Percentiles rank a stretch among this genome's conserved stretches.
phyloP scores from a whole-genome alignment of 2,113 vertebrate species.

The Clarias batrachus region DNA sequence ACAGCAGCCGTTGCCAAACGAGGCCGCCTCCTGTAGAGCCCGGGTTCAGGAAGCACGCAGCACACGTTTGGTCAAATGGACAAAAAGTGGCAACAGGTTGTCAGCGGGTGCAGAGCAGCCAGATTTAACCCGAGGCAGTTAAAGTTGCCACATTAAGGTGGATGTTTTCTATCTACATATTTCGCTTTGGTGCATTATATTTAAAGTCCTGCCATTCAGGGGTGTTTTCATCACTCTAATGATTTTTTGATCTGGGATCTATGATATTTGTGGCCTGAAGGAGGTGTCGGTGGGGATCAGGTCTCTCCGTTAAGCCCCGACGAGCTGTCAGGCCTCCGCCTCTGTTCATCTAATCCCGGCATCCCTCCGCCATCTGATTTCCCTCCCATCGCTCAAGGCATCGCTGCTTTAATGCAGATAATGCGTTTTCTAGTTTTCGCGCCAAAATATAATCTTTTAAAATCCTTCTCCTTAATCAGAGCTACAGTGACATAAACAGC shows the following conservation, averaged over 20 bases:
- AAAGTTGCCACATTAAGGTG: background rate
- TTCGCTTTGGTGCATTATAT: background rate
- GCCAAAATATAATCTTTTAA: slow-evolving; percentile 62
- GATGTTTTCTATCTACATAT: background rate
- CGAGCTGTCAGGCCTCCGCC: slow-evolving; percentile 64
- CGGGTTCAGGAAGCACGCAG: slow-evolving; percentile 17
- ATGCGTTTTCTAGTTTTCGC: slow-evolving; percentile 59
- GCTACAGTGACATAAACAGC: slow-evolving; percentile 53
- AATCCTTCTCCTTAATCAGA: slow-evolving; percentile 68
- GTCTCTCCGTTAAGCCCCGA: slow-evolving; percentile 62
- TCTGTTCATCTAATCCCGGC: slow-evolving; percentile 64
- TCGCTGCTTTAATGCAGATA: slow-evolving; percentile 65
- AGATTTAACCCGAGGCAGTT: background rate
- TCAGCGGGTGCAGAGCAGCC: background rate
- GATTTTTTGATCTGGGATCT: slow-evolving; percentile 47
- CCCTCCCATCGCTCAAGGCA: slow-evolving; percentile 58
- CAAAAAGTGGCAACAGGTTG: slow-evolving; percentile 14
- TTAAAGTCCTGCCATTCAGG: slow-evolving; percentile 1
- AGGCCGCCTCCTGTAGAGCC: slow-evolving; percentile 21
- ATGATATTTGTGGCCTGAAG: slow-evolving; percentile 48
- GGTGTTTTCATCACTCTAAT: background rate
- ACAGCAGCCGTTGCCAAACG: slow-evolving; percentile 24
- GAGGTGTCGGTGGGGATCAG: slow-evolving; percentile 57
- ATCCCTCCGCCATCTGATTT: slow-evolving; percentile 65
- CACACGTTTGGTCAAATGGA: slow-evolving; percentile 27